Conservation (phyloP, 2,888 invertebrate species). For the Chironomus tentans region DNA sequence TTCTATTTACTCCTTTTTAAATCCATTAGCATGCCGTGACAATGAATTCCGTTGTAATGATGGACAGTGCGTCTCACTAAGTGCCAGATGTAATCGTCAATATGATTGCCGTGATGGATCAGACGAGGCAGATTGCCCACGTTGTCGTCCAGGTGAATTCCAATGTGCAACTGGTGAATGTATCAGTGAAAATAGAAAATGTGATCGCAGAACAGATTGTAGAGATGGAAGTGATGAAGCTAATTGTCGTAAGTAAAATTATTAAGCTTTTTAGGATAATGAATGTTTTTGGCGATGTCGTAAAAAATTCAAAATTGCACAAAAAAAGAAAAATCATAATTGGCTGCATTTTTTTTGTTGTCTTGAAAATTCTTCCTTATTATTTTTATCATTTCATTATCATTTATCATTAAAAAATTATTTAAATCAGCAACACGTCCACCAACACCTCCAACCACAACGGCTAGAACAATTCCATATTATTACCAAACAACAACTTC, state of each 20-base stretch:
- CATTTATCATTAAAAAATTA: background rate
- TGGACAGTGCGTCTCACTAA: conserved; percentile 56
- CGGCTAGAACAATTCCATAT: background rate
- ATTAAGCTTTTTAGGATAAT: background rate
- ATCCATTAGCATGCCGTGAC: conserved; percentile 49
- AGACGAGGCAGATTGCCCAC: conserved; percentile 55
- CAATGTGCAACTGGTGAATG: conserved; percentile 57
- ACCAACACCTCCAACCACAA: background rate
- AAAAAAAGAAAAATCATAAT: background rate
- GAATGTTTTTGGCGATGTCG: background rate
- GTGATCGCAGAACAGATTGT: conserved; percentile 50
- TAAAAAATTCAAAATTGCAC: background rate
- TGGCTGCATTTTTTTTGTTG: background rate
- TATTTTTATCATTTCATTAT: background rate
- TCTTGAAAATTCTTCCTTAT: background rate
- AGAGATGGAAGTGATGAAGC: conserved; percentile 50
- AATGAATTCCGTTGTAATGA: conserved; percentile 60
- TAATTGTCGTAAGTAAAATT: conserved; percentile 43
- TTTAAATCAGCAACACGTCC: background rate
- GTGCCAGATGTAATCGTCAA: conserved; percentile 53
- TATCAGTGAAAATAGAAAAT: conserved; percentile 42
- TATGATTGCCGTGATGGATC: conserved; percentile 56
- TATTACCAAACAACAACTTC: background rate
- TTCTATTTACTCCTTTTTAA: conserved; percentile 28
- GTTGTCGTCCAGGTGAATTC: conserved; percentile 69